Base-by-base conservation (phyloP, 1,140 invertebrate genomes). In the Pseudomyrmex cubaensis region DNA sequence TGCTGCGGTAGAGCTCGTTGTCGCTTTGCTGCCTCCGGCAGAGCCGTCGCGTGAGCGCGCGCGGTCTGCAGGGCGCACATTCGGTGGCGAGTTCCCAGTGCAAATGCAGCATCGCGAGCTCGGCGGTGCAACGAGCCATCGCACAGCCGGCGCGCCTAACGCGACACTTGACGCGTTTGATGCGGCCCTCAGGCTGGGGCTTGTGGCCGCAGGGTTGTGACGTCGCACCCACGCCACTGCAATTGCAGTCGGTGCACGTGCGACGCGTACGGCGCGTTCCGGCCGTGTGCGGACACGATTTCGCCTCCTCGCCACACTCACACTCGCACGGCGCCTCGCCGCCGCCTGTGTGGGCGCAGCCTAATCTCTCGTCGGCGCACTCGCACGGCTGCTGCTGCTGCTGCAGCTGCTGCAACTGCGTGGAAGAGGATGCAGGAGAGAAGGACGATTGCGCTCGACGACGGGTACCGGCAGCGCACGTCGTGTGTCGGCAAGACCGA, bases 1-100 rank as follows among this genome's bases (percentile, higher is more conserved):
- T 97, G 84, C 97, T 97, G 75, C 97, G 95, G 91, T 97, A 97
- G 44, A 97, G 95, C 94, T 97, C 97, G 94, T 97, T 97, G 94
- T 97, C 97, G 76, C 92, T 93, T 57, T 93, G 92, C 86, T 96
- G 96, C n/a, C 96, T 94, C 17, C 95, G 94, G 91, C 97, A 97
- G 82, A 97, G 95, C 46, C 96, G 95, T 54, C 96, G 95, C 1
- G 97, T 96, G 63, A 96, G 90, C 7, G 92, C 93, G 0, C 93
- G 90, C 1, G 94, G 94, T 52, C 91, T 90, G 77, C 93, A 94
- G 10, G 93, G 93, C 44, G 93, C 93, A 76, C 93, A 94, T 76
- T 94, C 93, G 59, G 92, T 89, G 4, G 92, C 92, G 9, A 94
- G 86, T 50, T 93, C 93, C 93, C 93, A 94, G 75, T 94, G 93